phyloP scores from a whole-genome alignment of 2,113 vertebrate genomes.

The Hemibagrus wyckioides region DNA sequence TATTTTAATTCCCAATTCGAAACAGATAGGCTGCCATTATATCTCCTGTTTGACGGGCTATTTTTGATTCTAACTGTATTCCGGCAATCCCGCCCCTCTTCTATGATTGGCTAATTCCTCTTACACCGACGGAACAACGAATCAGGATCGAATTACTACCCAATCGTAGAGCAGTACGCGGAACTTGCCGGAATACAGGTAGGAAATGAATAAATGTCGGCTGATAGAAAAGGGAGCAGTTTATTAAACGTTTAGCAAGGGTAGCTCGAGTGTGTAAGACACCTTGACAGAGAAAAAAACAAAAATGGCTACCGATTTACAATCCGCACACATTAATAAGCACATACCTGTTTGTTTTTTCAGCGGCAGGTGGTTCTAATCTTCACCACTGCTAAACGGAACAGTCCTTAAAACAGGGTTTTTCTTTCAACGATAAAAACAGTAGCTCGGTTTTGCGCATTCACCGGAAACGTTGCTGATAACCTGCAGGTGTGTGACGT shows the following conservation, averaged over 20 bases:
- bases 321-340: neutral
- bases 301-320: neutral
- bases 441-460: neutral
- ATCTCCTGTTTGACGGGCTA: neutral
- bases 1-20: no score
- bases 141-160: neutral
- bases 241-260: neutral
- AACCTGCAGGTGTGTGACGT: constrained; percentile 31
- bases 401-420: neutral
- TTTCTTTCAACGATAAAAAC: neutral
- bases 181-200: neutral
- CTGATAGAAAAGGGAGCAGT: neutral
- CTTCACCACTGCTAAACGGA: neutral
- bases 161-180: neutral
- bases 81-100: neutral
- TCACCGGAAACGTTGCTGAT: constrained; percentile 16
- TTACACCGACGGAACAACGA: neutral
- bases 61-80: constrained; percentile 2
- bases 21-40: no score
- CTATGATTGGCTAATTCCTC: neutral
- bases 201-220: neutral
- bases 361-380: neutral
- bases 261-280: neutral
- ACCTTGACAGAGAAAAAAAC: constrained; percentile 13
- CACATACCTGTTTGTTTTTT: constrained; percentile 5